Base-by-base conservation (phyloP, 2,113 vertebrate species). In the Australoheros scitulus region DNA sequence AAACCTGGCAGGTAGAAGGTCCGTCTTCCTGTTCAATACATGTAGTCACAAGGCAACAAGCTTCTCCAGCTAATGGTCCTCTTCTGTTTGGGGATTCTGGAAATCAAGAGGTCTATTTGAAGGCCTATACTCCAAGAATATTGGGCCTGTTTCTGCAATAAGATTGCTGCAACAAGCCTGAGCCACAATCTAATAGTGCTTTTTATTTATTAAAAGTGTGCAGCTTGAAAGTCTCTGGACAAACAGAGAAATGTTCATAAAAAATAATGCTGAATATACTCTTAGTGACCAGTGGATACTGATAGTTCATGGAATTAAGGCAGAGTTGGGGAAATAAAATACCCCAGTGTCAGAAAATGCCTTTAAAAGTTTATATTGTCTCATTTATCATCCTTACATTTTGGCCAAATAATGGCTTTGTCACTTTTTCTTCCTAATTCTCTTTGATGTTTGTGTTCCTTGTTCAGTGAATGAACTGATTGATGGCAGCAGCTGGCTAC, bases 41-140 rank as follows among this genome's bases (percentile, higher is more conserved):
- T 98, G 94, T 99, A 98, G 98, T 98, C 98, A 0, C 92, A 13
- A 15, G 96, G 96, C 34, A 99, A 83, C 80, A 9, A 88, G 5
- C 14, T 91, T 6, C 96, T 99, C 57, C 98, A 99, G 95, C 36
- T 95, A 1, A 90, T 97, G 34, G 98, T 99, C 70, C 36, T 99
- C 55, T 91, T 98, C 89, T 99, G 98, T 84, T 90, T 99, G 89
- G 85, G 87, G 0, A 94, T 99, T 79, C 96, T 99, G 92, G 98
- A 94, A 8, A 8, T 95, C 14, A 98, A 99, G 84, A 89, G 98
- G 5, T 97, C 57, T 14, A 95, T 99, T 84, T 1, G 98, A 99
- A 3, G 98, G 98, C 55, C 97, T 99, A 92, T 99, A 95, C 94
- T 98, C 98, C 91, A 99, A 96, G 86, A 96, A 97, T 77, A 99